Conservation (phyloP, 2,113 vertebrate genomes). For the Nyctibius bracteatus region DNA sequence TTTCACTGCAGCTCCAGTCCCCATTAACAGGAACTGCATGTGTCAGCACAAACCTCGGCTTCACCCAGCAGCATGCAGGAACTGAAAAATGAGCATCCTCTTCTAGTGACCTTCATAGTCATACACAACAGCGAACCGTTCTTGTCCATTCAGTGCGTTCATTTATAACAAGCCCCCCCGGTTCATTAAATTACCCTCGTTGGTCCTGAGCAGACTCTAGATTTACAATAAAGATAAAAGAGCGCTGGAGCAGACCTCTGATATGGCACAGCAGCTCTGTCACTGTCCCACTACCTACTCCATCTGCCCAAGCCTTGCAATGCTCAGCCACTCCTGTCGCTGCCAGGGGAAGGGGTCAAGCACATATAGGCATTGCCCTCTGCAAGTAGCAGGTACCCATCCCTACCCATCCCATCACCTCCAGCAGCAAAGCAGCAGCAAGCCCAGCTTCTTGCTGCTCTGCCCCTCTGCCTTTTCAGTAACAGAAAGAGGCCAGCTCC, state of each 20-base stretch:
- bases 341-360: not conserved
- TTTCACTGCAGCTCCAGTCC: not conserved
- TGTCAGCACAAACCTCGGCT: conserved; percentile 23
- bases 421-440: not conserved
- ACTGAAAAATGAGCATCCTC: conserved; percentile 38
- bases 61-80: not conserved
- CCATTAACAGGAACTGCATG: not conserved
- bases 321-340: rapidly evolving
- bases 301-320: not conserved
- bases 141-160: not conserved
- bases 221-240: not conserved
- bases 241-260: not conserved
- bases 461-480: not conserved
- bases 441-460: not conserved
- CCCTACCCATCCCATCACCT: not conserved
- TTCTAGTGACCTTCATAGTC: conserved; percentile 4
- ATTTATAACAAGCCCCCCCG: not conserved
- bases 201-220: not conserved
- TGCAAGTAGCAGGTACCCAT: not conserved
- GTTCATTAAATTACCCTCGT: not conserved
- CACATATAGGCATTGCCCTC: not conserved
- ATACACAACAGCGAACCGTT: not conserved
- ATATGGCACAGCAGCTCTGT: not conserved
- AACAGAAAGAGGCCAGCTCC: not conserved
- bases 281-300: not conserved